Evolutionary conservation across 2,113 vertebrate species (phyloP).

Genomic region (Noctilio leporinus): DNA sequence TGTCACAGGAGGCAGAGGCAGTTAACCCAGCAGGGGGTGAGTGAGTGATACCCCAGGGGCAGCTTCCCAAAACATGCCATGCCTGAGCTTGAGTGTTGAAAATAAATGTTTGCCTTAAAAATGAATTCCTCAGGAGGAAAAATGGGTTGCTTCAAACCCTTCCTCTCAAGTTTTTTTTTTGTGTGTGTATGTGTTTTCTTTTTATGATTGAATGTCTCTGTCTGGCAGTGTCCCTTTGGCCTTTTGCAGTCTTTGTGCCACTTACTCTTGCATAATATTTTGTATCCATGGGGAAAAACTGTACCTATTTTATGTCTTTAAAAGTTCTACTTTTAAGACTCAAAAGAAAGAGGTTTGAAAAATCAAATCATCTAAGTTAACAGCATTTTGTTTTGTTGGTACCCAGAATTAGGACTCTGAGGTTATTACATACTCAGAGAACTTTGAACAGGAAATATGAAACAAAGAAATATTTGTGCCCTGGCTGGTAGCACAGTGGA

Average conservation of each 20-base stretch:
- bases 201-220: not conserved
- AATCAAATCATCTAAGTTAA: not conserved
- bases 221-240: not conserved
- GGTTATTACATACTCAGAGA: not conserved
- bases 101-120: not conserved
- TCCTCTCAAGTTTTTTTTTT: not conserved
- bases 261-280: constrained; percentile 10
- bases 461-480: too few species aligned
- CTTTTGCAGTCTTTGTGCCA: not conserved
- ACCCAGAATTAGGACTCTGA: not conserved
- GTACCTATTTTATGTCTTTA: not conserved
- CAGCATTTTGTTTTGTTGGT: constrained; percentile 2
- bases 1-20: not conserved
- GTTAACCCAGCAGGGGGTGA: not conserved
- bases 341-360: constrained; percentile 11
- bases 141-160: not conserved
- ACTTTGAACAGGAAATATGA: constrained; percentile 42
- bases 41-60: not conserved
- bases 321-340: not conserved
- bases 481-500: too few species aligned
- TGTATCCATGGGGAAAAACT: not conserved
- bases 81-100: not conserved
- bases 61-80: not conserved
- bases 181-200: not conserved
- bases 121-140: not conserved